Conservation (phyloP, 2,888 invertebrate species). For the Cephonodes hylas region DNA sequence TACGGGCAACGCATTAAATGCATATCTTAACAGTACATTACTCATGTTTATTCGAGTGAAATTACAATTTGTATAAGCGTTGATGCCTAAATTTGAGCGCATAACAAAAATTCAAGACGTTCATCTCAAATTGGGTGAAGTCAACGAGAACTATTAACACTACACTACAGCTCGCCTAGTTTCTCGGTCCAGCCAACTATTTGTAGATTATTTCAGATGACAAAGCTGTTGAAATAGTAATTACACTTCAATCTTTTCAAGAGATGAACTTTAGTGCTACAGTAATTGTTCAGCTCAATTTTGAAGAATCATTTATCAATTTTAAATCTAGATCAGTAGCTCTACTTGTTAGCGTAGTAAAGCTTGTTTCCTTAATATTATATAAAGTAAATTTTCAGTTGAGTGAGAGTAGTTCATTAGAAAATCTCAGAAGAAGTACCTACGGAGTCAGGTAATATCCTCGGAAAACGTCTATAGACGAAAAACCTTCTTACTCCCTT, state of each 20-base stretch:
- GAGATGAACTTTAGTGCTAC: too few relatives aligned
- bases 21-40: slow-evolving; percentile 48
- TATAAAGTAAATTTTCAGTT: too few relatives aligned
- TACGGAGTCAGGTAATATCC: too few relatives aligned
- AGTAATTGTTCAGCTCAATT: too few relatives aligned
- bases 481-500: too few relatives aligned
- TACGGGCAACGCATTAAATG: slow-evolving; percentile 16
- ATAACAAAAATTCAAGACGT: background rate
- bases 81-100: background rate
- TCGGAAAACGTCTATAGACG: too few relatives aligned
- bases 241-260: background rate
- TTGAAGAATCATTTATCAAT: too few relatives aligned
- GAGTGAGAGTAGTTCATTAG: too few relatives aligned
- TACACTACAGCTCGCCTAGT: background rate
- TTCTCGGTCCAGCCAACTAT: background rate
- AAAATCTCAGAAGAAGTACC: too few relatives aligned
- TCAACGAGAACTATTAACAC: background rate
- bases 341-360: too few relatives aligned
- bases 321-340: too few relatives aligned
- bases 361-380: too few relatives aligned
- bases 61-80: slow-evolving; percentile 25
- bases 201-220: background rate
- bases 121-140: background rate
- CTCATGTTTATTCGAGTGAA: slow-evolving; percentile 35
- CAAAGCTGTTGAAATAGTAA: background rate